Base-by-base conservation (phyloP, 2,113 vertebrate species). In the Tragulus kanchil region DNA sequence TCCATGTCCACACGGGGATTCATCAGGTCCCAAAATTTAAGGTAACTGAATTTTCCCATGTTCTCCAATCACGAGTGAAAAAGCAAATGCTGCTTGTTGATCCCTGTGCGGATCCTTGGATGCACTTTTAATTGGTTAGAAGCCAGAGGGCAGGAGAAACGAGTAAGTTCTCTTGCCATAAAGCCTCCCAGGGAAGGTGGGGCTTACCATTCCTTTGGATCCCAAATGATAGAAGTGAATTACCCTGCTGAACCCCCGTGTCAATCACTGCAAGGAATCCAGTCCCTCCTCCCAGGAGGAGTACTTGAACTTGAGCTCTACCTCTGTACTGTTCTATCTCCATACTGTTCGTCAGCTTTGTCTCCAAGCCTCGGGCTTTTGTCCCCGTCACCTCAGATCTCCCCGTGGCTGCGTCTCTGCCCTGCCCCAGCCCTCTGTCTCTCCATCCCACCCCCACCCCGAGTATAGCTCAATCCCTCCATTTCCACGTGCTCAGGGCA, bases 301-400 rank as follows among this genome's bases (percentile, higher is more conserved):
- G 17, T 25, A 31, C 79, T 45, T 16, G 54, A 79, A 87, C 73
- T 13, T 36, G 36, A 36, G 36, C 36, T 36, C 36, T 36, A 36
- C 36, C 36, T 36, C 36, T 48, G 13, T 5, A 25, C 48, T 65
- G 75, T 71, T 58, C 54, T 75, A 11, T 52, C 84, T 71, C n/a
- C 54, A 23, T 4, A 23, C 28, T 45, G 45, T 19, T 50, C 50
- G 12, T 62, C 85, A 67, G 56, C n/a, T 94, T 92, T 58, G 17
- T 31, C 85, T 65, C 62, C 52, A 95, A 90, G 42, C 64, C 86
- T 86, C 84, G 64, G 56, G 45, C 59, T 75, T 89, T 45, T 59
- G 67, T 77, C 25, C 79, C 45, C 21, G 61, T 75, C 45, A 11
- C 26, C 26, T 92, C 54, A 3, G 8, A 81, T 31, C 87, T 83